Conservation (phyloP, 92 coral and sea anemone genomes). For the Porites divaricata region DNA sequence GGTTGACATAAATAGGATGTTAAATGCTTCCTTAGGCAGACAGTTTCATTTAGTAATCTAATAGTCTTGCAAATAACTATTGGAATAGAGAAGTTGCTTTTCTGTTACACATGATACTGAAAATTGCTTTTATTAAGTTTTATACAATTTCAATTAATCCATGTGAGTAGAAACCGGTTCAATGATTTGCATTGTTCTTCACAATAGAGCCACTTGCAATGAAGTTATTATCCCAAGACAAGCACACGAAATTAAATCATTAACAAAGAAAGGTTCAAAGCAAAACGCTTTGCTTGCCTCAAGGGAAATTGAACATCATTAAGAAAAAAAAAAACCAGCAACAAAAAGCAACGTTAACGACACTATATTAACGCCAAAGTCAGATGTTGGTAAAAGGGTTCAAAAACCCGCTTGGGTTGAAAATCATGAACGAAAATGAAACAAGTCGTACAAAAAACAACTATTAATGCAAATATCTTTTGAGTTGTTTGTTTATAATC, state of each 20-base stretch:
- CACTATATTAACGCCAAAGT: too few species aligned
- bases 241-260: constrained; percentile 98
- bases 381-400: too few species aligned
- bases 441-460: not conserved
- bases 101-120: not conserved
- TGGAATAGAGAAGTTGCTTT: not conserved
- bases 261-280: constrained; percentile 85
- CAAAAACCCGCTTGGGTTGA: not conserved
- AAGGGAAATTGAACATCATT: constrained; percentile 17
- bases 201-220: constrained; percentile 80
- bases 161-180: constrained; percentile 72
- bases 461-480: not conserved
- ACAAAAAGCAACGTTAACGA: too few species aligned
- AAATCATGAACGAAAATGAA: not conserved
- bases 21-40: not conserved
- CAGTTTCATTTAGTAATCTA: not conserved
- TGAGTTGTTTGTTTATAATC: constrained; percentile 7
- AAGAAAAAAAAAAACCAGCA: not conserved
- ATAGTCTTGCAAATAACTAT: not conserved
- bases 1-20: constrained; percentile 3
- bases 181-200: constrained; percentile 65
- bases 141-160: constrained; percentile 43
- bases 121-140: constrained; percentile 1
- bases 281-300: constrained; percentile 48
- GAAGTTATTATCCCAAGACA: constrained; percentile 89